Conservation (phyloP, 2,113 vertebrate genomes). For the Dasyurus viverrinus region DNA sequence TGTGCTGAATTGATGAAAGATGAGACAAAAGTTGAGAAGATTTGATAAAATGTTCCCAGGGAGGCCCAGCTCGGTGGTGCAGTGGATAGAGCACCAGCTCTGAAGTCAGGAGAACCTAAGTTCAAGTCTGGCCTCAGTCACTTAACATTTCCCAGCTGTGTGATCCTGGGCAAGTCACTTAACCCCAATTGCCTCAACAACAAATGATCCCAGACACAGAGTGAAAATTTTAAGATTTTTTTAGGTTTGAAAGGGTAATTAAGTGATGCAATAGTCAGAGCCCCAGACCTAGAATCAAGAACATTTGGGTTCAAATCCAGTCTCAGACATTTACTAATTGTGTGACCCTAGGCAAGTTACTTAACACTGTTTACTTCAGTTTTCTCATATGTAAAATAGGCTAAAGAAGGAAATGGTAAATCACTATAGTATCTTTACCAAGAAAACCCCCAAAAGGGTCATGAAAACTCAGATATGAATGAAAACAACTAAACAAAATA, state of each 20-base stretch:
- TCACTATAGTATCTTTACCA: not conserved
- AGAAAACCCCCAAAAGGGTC: not conserved
- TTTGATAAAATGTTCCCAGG: not conserved
- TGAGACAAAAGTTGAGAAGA: not conserved
- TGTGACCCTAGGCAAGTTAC: not conserved
- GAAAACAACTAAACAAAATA: not conserved
- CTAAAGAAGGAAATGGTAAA: not conserved
- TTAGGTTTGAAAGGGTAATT: not conserved
- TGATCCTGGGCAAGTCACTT: too few relatives aligned
- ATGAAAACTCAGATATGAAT: not conserved
- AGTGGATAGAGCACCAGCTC: too few relatives aligned
- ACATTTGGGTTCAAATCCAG: not conserved
- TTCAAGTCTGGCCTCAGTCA: too few relatives aligned
- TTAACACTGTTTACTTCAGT: not conserved
- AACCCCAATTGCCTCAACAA: too few relatives aligned
- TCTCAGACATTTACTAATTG: not conserved
- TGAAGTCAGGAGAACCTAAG: too few relatives aligned
- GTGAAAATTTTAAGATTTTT: not conserved
- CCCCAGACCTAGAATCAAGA: not conserved
- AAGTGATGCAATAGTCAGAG: not conserved
- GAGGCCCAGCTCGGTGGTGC: too few relatives aligned
- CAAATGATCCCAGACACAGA: not conserved
- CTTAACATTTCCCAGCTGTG: too few relatives aligned
- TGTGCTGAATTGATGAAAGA: not conserved
- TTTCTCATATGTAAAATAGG: not conserved